Conservation (phyloP, 2,888 invertebrate genomes). For the Chymomyza amoena region DNA sequence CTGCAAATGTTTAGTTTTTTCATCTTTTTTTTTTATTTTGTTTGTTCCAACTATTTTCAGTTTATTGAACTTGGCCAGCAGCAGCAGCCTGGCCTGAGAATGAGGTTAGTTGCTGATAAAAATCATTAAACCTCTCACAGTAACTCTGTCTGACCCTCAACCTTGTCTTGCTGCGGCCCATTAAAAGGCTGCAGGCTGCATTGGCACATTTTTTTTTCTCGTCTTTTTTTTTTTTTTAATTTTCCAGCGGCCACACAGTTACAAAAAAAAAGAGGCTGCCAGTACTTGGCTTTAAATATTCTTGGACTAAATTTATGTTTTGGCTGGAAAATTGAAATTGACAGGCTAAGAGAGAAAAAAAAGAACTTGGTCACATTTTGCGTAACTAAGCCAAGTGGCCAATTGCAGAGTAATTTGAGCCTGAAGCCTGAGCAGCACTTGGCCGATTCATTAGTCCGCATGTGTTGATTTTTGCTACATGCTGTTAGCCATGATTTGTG, state of each 20-base stretch:
- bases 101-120: background rate
- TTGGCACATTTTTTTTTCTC: background rate
- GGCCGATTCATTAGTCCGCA: slow-evolving; percentile 59
- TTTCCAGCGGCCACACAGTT: background rate
- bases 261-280: background rate
- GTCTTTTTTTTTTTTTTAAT: background rate
- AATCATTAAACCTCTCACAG: background rate
- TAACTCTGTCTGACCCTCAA: background rate
- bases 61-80: background rate
- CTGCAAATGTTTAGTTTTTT: background rate
- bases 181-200: slow-evolving; percentile 4
- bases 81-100: background rate
- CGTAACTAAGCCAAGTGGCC: slow-evolving; percentile 46
- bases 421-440: background rate
- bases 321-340: slow-evolving; percentile 22
- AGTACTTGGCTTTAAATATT: slow-evolving; percentile 22
- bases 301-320: slow-evolving; percentile 38
- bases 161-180: slow-evolving; percentile 2
- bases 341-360: slow-evolving; percentile 11
- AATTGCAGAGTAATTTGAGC: background rate
- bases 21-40: too few species aligned
- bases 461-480: slow-evolving; percentile 27
- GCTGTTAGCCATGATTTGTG: slow-evolving; percentile 65
- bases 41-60: background rate
- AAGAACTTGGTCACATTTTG: slow-evolving; percentile 24